phyloP scores from a whole-genome alignment of 92 coral and sea anemone genomes.

The Metridium senile region DNA sequence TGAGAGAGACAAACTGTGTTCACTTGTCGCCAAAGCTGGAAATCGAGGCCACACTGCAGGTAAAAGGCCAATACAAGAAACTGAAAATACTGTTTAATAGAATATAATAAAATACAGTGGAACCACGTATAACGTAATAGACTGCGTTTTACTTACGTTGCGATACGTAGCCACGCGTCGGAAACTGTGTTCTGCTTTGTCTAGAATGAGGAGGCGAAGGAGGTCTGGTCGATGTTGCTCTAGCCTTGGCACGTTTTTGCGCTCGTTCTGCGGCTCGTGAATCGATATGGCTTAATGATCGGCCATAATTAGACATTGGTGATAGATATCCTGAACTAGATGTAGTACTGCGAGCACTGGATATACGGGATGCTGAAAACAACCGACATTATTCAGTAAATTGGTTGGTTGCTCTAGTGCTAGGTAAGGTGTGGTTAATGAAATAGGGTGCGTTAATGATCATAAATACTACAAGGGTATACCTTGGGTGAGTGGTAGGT shows the following conservation, averaged over 20 bases:
- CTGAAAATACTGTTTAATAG: too few relatives aligned
- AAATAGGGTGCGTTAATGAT: too few relatives aligned
- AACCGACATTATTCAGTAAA: neutral
- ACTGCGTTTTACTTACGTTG: constrained; percentile 77
- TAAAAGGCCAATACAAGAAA: too few relatives aligned
- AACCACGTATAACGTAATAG: too few relatives aligned
- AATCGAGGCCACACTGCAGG: too few relatives aligned
- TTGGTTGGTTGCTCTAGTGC: too few relatives aligned
- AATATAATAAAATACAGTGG: too few relatives aligned
- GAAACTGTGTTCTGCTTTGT: constrained; percentile 68
- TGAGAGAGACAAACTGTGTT: too few relatives aligned
- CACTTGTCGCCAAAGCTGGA: too few relatives aligned
- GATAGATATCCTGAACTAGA: constrained; percentile 64
- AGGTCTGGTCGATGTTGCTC: constrained; percentile 61
- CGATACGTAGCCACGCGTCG: constrained; percentile 86
- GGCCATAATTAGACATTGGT: constrained; percentile 85
- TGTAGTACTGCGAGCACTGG: constrained; percentile 29
- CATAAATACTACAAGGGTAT: neutral
- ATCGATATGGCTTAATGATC: constrained; percentile 94
- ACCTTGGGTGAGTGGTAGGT: too few relatives aligned
- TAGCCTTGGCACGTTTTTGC: constrained; percentile 66
- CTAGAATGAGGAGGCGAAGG: constrained; percentile 62
- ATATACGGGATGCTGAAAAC: constrained; percentile 55
- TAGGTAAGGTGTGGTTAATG: too few relatives aligned
- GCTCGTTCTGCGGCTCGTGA: constrained; percentile 95